Evolutionary conservation across 1,140 invertebrate genomes (phyloP), one percentile per base, ranked within the genome.

Genomic region (Holcopasites calliopsidis): DNA sequence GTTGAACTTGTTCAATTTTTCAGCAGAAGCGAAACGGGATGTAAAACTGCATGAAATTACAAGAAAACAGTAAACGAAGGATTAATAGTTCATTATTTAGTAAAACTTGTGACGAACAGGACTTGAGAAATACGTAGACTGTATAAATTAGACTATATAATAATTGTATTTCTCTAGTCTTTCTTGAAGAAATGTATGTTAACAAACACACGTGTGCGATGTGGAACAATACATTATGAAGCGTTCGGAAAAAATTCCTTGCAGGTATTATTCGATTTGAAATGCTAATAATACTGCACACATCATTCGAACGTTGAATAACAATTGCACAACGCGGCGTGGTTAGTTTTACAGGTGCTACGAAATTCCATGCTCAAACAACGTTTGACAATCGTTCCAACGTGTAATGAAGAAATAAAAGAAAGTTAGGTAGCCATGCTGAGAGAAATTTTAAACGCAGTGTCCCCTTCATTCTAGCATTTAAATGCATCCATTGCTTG

Each of bases 191-290:
- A n/a, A n/a, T n/a, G n/a, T n/a, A n/a, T n/a, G n/a, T n/a, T n/a
- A n/a, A n/a, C n/a, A n/a, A n/a, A n/a, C n/a, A n/a, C n/a, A n/a
- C n/a, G n/a, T n/a, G n/a, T 11, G 18, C 42, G 18, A 44, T 21
- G 26, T 11, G 54, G 35, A 57, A 47, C 26, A 31, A 13, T 54
- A 50, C 4, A 50, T 75, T 75, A 75, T 40, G 72, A 75, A 75
- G 69, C 33, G 69, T 69, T 75, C 42, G 49, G 26, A 5, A 40
- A 52, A 69, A 60, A 58, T 26, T 68, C 72, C 72, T 75, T 75
- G 72, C 68, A 31, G 47, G 33, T 58, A 60, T 75, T 40, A 49
- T 58, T 68, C 72, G 52, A 75, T 69, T 69, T 69, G 72, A 75
- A 75, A 75, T 64, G 64, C 72, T 75, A 75, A 75, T 50, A 57